These are phyloP conservation scores for Scaptomyza flava DNA, from an alignment of 2,888 invertebrate genomes.

Conservation along the genomic window DNA sequence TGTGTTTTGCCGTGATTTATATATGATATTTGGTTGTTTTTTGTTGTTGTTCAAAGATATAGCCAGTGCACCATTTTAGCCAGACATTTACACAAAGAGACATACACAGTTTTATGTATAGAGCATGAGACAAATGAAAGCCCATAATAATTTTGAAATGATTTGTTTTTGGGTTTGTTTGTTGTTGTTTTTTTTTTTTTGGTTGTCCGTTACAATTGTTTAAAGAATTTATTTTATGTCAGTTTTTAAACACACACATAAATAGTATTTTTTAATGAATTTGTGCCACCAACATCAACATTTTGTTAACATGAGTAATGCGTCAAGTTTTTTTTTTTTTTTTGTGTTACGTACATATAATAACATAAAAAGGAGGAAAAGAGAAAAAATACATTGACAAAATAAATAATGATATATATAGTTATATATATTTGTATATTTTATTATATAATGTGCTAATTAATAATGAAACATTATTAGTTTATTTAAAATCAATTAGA, in stretches of 20 bases:
- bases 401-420: slow-evolving; percentile 70
- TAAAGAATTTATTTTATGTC: not conserved
- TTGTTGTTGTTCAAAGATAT: slow-evolving; percentile 40
- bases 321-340: slow-evolving; percentile 56
- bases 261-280: slow-evolving; percentile 53
- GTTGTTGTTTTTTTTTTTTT: slow-evolving; percentile 19
- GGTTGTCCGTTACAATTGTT: slow-evolving; percentile 36
- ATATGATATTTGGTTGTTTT: slow-evolving; percentile 31
- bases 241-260: slow-evolving; percentile 17
- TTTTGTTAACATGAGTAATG: slow-evolving; percentile 51
- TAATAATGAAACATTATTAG: slow-evolving; percentile 10
- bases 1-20: slow-evolving; percentile 28
- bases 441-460: slow-evolving; percentile 17
- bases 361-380: slow-evolving; percentile 80
- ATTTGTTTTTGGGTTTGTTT: slow-evolving; percentile 16
- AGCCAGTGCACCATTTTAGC: slow-evolving; percentile 69
- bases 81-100: slow-evolving; percentile 77
- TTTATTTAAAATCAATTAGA: not conserved
- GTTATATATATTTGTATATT: slow-evolving; percentile 19
- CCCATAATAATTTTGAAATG: slow-evolving; percentile 53
- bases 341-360: slow-evolving; percentile 72
- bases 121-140: slow-evolving; percentile 63
- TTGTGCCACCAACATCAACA: slow-evolving; percentile 82
- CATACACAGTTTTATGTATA: slow-evolving; percentile 64
- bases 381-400: slow-evolving; percentile 82